Percentiles rank a stretch among this genome's conserved stretches.
Conservation (phyloP, 2,888 invertebrate genomes). For the Pinctada fucata region DNA sequence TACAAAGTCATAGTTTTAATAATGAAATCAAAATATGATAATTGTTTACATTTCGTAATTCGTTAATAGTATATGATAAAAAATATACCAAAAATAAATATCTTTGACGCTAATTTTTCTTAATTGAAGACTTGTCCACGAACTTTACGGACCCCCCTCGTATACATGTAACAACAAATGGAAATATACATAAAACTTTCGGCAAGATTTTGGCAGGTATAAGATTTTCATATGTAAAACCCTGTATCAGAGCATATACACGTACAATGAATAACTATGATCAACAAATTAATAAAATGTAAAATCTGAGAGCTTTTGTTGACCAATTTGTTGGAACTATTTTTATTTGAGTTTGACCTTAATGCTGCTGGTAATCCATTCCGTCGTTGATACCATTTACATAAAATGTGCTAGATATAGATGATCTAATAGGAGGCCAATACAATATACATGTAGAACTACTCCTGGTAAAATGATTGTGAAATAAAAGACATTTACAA, state of each 20-base stretch:
- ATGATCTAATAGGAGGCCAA: neutral
- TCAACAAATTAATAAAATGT: neutral
- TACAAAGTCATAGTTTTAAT: too few relatives aligned
- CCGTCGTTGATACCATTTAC: neutral
- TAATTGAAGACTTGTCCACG: too few relatives aligned
- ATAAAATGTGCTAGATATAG: neutral
- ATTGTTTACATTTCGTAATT: too few relatives aligned
- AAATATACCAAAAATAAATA: too few relatives aligned
- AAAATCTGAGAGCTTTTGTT: neutral
- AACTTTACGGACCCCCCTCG: too few relatives aligned
- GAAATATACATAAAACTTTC: too few relatives aligned
- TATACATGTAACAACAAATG: too few relatives aligned
- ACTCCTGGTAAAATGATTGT: neutral
- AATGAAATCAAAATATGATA: too few relatives aligned
- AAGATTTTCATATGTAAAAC: neutral
- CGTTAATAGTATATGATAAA: too few relatives aligned
- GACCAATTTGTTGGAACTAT: neutral
- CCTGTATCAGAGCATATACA: neutral
- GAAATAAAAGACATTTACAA: neutral
- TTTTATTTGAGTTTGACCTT: neutral
- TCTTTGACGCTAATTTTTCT: too few relatives aligned
- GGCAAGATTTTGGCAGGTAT: conserved; percentile 1
- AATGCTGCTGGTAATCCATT: neutral
- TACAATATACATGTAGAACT: neutral
- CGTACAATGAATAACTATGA: neutral